phyloP scores from a whole-genome alignment of 2,888 invertebrate species.

The Abrostola triplasia region DNA sequence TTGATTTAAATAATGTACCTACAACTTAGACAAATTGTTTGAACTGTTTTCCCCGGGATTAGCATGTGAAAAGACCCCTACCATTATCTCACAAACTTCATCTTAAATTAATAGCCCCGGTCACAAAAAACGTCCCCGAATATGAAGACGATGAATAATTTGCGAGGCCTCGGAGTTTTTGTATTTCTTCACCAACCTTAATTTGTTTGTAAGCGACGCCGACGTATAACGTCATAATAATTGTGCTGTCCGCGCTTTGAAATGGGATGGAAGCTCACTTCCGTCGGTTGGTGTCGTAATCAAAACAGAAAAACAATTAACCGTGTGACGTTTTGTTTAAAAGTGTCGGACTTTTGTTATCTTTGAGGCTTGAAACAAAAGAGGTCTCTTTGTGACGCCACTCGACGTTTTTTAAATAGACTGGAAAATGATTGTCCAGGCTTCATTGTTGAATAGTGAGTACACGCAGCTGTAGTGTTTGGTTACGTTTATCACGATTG shows the following conservation, averaged over 20 bases:
- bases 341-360: slow-evolving; percentile 3
- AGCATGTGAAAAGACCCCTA: slow-evolving; percentile 11
- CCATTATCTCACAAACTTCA: slow-evolving; percentile 17
- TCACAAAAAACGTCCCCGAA: slow-evolving; percentile 29
- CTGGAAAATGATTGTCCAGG: background rate
- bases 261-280: background rate
- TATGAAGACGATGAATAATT: slow-evolving; percentile 39
- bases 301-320: background rate
- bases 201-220: slow-evolving; percentile 28
- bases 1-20: no score
- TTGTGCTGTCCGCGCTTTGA: slow-evolving; percentile 3
- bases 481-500: no score
- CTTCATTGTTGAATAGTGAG: no score
- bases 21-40: background rate
- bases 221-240: slow-evolving; percentile 18
- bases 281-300: background rate
- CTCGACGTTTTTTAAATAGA: background rate
- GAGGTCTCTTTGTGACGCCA: background rate
- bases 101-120: slow-evolving; percentile 25
- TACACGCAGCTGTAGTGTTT: no score
- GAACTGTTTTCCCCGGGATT: slow-evolving; percentile 5
- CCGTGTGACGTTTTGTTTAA: background rate
- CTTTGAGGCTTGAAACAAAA: background rate
- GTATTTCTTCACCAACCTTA: slow-evolving; percentile 25
- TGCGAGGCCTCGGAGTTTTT: slow-evolving; percentile 11